Conservation (phyloP, 2,113 vertebrate species). For the Lichenostomus cassidix region DNA sequence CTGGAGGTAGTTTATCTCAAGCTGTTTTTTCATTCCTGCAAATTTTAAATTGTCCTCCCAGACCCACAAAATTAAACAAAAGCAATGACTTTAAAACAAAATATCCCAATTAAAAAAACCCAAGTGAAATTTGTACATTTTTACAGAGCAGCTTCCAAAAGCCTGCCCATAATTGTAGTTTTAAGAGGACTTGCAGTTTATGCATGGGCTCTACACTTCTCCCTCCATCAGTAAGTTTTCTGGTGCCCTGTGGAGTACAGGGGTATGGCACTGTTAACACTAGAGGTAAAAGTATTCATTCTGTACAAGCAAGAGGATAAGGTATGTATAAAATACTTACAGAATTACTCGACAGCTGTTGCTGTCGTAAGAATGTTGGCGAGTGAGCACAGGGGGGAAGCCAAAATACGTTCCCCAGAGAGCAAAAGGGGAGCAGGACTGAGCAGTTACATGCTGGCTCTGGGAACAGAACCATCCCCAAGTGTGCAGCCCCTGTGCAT, state of each 20-base stretch:
- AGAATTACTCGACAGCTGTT: not conserved
- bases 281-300: not conserved
- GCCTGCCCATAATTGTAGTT: not conserved
- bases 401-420: not conserved
- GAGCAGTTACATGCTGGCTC: not conserved
- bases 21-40: not conserved
- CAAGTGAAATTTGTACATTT: not conserved
- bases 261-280: not conserved
- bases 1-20: not conserved
- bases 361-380: not conserved
- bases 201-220: not conserved
- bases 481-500: fast-evolving
- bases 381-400: not conserved
- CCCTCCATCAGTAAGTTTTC: not conserved
- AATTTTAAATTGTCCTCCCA: not conserved
- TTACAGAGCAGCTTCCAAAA: not conserved
- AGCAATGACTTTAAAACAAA: not conserved
- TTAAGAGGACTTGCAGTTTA: not conserved
- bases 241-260: not conserved
- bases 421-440: not conserved
- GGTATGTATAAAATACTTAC: not conserved
- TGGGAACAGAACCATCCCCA: not conserved
- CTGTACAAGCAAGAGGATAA: not conserved
- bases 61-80: not conserved
- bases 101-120: not conserved